These are phyloP conservation scores for Drosophila punjabiensis DNA, from an alignment of 1,140 invertebrate genomes.

Conservation along the genomic window DNA sequence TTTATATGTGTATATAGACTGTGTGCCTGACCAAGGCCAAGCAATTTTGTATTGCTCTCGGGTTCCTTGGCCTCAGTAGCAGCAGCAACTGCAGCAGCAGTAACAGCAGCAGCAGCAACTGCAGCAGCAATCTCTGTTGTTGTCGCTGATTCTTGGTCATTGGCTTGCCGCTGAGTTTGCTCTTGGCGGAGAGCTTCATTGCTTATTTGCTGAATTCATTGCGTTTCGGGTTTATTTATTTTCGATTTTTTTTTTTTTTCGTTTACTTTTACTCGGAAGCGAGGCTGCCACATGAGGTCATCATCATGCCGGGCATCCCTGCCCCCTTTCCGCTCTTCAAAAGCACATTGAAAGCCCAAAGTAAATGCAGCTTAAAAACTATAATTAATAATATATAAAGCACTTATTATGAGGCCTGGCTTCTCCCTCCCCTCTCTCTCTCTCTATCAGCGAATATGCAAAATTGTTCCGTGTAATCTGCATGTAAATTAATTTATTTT, in stretches of 20 bases:
- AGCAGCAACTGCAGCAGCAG: constrained; percentile 23
- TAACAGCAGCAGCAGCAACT: neutral
- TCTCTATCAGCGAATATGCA: constrained; percentile 21
- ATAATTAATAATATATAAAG: constrained; percentile 48
- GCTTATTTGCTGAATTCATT: constrained; percentile 83
- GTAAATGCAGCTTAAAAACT: constrained; percentile 52
- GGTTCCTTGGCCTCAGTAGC: constrained; percentile 74
- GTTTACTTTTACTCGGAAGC: constrained; percentile 68
- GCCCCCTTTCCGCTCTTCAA: neutral
- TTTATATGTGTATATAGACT: constrained; percentile 61
- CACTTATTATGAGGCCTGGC: constrained; percentile 13
- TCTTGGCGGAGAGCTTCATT: constrained; percentile 38
- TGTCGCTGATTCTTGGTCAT: constrained; percentile 79
- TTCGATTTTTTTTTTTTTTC: constrained; percentile 65
- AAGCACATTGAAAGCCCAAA: constrained; percentile 8
- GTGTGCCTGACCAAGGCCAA: constrained; percentile 81
- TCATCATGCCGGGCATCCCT: constrained; percentile 5
- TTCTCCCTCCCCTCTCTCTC: neutral
- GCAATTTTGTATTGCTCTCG: constrained; percentile 78
- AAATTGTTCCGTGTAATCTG: constrained; percentile 20
- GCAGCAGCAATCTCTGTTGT: constrained; percentile 53
- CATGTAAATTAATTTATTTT: constrained; percentile 50
- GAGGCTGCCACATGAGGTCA: constrained; percentile 46
- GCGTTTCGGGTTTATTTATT: constrained; percentile 68
- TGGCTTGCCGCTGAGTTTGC: constrained; percentile 62